Conservation (phyloP, 1,140 invertebrate species). For the Sesamia nonagrioides region DNA sequence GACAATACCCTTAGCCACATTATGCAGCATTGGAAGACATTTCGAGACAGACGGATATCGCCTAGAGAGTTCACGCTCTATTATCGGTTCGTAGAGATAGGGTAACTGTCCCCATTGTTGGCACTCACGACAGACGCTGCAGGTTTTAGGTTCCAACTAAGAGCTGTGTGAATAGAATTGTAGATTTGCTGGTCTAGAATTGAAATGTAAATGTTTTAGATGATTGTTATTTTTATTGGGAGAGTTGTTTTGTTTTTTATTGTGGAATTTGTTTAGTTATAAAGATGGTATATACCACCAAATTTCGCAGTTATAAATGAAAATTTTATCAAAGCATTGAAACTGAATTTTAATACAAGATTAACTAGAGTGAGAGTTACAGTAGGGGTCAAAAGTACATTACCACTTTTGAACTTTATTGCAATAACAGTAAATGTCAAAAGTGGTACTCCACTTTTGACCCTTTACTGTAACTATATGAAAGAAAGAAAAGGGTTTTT, state of each 20-base stretch:
- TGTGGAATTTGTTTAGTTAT: background rate
- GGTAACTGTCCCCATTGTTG: conserved; percentile 72
- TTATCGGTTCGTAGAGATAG: conserved; percentile 78
- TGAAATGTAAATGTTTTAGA: conserved; percentile 38
- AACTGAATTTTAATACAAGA: too few relatives aligned
- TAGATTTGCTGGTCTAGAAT: conserved; percentile 33
- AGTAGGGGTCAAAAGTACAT: too few relatives aligned
- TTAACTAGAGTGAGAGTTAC: too few relatives aligned
- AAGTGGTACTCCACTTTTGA: too few relatives aligned
- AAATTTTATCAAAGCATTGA: too few relatives aligned
- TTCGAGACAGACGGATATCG: conserved; percentile 68
- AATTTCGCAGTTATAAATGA: too few relatives aligned
- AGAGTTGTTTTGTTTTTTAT: background rate
- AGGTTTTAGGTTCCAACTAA: conserved; percentile 54
- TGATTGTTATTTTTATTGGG: conserved; percentile 31
- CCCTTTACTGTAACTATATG: too few relatives aligned
- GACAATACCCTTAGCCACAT: conserved; percentile 2
- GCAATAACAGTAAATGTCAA: too few relatives aligned
- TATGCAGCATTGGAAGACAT: conserved; percentile 55
- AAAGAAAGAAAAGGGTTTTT: too few relatives aligned
- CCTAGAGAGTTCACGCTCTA: conserved; percentile 78
- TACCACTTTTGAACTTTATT: too few relatives aligned
- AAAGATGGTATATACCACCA: too few relatives aligned
- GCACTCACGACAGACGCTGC: conserved; percentile 65
- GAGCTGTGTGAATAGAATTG: conserved; percentile 50